Evolutionary conservation across 2,888 invertebrate species (phyloP).

Genomic region (Epirrhoe tristata): DNA sequence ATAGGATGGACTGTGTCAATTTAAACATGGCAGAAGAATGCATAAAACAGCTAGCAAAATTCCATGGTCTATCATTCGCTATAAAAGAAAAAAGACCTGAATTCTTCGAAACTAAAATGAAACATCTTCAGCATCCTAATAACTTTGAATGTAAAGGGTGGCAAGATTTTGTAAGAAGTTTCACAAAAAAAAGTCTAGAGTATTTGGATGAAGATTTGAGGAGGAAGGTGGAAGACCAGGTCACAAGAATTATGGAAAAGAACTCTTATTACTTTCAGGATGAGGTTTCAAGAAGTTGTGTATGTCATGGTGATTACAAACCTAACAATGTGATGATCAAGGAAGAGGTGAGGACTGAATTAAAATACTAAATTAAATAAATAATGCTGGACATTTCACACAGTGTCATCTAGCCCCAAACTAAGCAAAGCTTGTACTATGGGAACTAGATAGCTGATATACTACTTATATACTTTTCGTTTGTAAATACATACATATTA

Average conservation of each 20-base stretch:
- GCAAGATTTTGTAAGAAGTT: conserved; percentile 44
- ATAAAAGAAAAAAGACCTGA: conserved; percentile 52
- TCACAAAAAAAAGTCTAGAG: conserved; percentile 41
- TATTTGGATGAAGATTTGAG: conserved; percentile 48
- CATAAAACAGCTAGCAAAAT: conserved; percentile 62
- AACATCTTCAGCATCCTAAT: conserved; percentile 40
- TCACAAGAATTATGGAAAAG: conserved; percentile 44
- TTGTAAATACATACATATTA: too few relatives aligned
- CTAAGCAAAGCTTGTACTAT: too few relatives aligned
- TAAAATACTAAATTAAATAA: too few relatives aligned
- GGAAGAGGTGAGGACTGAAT: conserved; percentile 61
- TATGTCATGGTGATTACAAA: conserved; percentile 70
- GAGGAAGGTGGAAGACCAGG: conserved; percentile 45
- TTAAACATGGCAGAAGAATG: conserved; percentile 58
- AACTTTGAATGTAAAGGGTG: conserved; percentile 50
- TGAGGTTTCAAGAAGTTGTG: conserved; percentile 43
- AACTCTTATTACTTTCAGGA: conserved; percentile 49
- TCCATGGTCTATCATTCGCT: conserved; percentile 62
- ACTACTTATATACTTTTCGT: too few relatives aligned
- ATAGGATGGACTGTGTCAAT: conserved; percentile 57
- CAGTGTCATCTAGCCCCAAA: too few relatives aligned
- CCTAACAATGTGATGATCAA: conserved; percentile 65
- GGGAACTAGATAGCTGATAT: too few relatives aligned
- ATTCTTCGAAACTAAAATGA: conserved; percentile 56
- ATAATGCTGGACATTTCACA: too few relatives aligned